These are phyloP conservation scores for Syngnathoides biaculeatus DNA, from an alignment of 2,113 vertebrate species.

Conservation along the genomic window DNA sequence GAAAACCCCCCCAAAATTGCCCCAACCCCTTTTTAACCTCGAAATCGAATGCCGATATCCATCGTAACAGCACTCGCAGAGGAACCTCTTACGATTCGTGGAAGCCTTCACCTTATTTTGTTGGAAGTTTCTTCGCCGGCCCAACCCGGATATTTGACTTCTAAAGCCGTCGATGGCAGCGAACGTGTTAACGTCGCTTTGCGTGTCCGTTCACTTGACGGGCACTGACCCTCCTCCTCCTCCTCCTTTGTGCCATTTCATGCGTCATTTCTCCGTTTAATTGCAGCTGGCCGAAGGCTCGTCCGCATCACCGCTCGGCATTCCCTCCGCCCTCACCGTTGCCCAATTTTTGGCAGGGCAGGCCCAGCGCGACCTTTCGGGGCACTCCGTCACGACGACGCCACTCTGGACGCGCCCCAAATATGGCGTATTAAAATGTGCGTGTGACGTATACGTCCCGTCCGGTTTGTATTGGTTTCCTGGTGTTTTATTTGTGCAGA, in stretches of 20 bases:
- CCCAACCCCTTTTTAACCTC: too few relatives aligned
- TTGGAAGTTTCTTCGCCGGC: too few relatives aligned
- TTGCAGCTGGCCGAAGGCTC: constrained; percentile 69
- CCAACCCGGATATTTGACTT: too few relatives aligned
- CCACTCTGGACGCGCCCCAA: constrained; percentile 49
- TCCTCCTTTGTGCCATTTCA: constrained; percentile 62
- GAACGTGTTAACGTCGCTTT: constrained; percentile 9
- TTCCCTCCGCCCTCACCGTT: constrained; percentile 43
- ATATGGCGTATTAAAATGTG: constrained; percentile 14
- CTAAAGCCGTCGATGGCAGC: background rate
- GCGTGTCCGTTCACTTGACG: constrained; percentile 35
- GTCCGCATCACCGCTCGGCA: constrained; percentile 55
- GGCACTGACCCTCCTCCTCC: constrained; percentile 11
- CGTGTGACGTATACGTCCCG: too few relatives aligned
- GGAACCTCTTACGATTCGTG: too few relatives aligned
- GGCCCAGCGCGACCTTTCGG: constrained; percentile 45
- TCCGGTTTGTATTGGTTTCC: too few relatives aligned
- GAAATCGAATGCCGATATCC: too few relatives aligned
- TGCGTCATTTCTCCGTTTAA: constrained; percentile 76
- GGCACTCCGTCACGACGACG: constrained; percentile 55
- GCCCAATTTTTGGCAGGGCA: constrained; percentile 31
- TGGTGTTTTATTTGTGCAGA: constrained; percentile 28
- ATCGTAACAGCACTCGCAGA: too few relatives aligned
- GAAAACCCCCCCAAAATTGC: too few relatives aligned
- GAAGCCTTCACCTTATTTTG: too few relatives aligned